Percentiles rank a stretch among this genome's conserved stretches.
Evolutionary conservation across 2,888 invertebrate genomes (phyloP).

Genomic region (Ectobius pallidus): DNA sequence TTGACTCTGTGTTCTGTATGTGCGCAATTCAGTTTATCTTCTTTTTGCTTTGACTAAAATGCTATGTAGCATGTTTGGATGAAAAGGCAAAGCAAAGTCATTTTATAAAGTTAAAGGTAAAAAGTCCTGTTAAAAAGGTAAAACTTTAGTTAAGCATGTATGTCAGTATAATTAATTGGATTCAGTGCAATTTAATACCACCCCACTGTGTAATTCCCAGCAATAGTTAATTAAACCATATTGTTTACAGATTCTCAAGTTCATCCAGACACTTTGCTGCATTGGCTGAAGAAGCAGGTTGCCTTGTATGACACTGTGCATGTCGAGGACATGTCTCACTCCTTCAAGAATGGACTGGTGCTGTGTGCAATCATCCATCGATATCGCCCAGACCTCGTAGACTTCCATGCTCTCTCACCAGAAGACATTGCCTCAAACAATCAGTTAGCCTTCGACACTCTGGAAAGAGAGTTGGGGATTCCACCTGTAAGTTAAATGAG

Average conservation of each 20-base stretch:
- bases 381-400: slow-evolving; percentile 90
- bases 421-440: slow-evolving; percentile 72
- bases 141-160: too few relatives aligned
- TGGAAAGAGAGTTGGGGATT: slow-evolving; percentile 83
- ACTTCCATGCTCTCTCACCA: slow-evolving; percentile 69
- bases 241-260: slow-evolving; percentile 68
- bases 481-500: slow-evolving; percentile 56
- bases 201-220: too few relatives aligned
- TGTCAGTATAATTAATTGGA: too few relatives aligned
- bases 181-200: too few relatives aligned
- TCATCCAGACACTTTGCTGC: slow-evolving; percentile 74
- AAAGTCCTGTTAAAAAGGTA: too few relatives aligned
- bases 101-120: too few relatives aligned
- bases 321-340: slow-evolving; percentile 70
- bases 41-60: too few relatives aligned
- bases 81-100: too few relatives aligned
- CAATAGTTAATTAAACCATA: too few relatives aligned
- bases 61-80: too few relatives aligned
- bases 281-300: slow-evolving; percentile 79
- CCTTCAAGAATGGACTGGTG: slow-evolving; percentile 71
- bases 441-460: slow-evolving; percentile 82
- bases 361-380: slow-evolving; percentile 79
- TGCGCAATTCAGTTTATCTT: too few relatives aligned
- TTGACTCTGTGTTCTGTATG: too few relatives aligned
- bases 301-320: slow-evolving; percentile 63